phyloP scores from a whole-genome alignment of 2,888 invertebrate species.

The Yponomeuta plumbellus region DNA sequence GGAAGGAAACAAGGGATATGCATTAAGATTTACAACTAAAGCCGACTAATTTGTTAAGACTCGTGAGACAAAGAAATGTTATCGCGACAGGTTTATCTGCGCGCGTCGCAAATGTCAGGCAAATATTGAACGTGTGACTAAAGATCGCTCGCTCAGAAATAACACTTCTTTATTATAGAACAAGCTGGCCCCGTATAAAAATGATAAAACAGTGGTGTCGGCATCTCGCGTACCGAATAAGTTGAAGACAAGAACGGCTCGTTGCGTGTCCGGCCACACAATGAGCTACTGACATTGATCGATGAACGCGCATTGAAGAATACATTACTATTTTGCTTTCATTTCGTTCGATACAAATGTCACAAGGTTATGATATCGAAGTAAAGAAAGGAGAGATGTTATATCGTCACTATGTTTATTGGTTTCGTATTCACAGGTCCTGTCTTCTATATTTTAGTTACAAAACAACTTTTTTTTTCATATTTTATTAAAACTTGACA shows the following conservation, averaged over 20 bases:
- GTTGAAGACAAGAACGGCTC: conserved; percentile 33
- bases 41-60: conserved; percentile 35
- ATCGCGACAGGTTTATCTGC: conserved; percentile 10
- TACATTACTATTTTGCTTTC: conserved; percentile 77
- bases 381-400: conserved; percentile 17
- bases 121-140: conserved; percentile 8
- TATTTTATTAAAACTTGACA: conserved; percentile 63
- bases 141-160: conserved; percentile 8
- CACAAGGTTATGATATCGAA: conserved; percentile 74
- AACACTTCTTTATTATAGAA: conserved; percentile 9
- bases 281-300: conserved; percentile 71
- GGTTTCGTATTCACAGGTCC: conserved; percentile 70
- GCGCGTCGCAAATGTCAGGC: conserved; percentile 13
- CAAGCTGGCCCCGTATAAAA: conserved; percentile 45
- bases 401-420: conserved; percentile 56
- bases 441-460: conserved; percentile 65
- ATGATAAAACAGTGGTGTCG: conserved; percentile 47
- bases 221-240: conserved; percentile 35
- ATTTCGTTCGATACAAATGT: conserved; percentile 69
- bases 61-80: conserved; percentile 27
- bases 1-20: conserved; percentile 28
- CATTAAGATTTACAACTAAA: conserved; percentile 22
- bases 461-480: conserved; percentile 66
- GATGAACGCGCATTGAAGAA: conserved; percentile 71
- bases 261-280: conserved; percentile 73